Evolutionary conservation across 2,888 invertebrate species (phyloP).

Genomic region (Nemoura dubitans): DNA sequence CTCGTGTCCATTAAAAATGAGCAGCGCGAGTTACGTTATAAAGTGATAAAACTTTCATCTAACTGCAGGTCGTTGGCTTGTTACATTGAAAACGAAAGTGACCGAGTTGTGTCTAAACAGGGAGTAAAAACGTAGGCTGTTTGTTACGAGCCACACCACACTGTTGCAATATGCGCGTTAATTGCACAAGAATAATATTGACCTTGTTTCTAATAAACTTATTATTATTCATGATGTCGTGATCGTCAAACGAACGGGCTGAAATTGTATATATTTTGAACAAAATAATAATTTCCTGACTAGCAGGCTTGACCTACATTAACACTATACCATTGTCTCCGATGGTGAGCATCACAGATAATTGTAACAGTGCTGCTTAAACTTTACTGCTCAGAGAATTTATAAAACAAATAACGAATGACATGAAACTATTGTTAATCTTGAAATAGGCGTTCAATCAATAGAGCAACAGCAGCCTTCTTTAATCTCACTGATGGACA

Average conservation of each 20-base stretch:
- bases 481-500: too few species aligned
- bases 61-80: constrained; percentile 4
- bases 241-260: neutral
- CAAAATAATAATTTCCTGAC: neutral
- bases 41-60: neutral
- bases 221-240: neutral
- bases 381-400: too few species aligned
- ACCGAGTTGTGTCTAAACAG: constrained; percentile 46
- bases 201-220: neutral
- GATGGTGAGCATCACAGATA: neutral
- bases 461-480: too few species aligned
- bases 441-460: too few species aligned
- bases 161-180: neutral
- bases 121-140: neutral
- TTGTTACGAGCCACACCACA: neutral
- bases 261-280: neutral
- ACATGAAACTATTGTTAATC: too few species aligned
- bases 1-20: neutral
- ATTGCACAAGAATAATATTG: neutral
- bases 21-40: neutral
- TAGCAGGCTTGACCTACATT: neutral
- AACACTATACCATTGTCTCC: neutral
- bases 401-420: too few species aligned
- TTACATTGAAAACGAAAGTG: constrained; percentile 48
- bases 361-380: neutral